Base-by-base conservation (phyloP, 1,140 invertebrate species). In the Apis dorsata region DNA sequence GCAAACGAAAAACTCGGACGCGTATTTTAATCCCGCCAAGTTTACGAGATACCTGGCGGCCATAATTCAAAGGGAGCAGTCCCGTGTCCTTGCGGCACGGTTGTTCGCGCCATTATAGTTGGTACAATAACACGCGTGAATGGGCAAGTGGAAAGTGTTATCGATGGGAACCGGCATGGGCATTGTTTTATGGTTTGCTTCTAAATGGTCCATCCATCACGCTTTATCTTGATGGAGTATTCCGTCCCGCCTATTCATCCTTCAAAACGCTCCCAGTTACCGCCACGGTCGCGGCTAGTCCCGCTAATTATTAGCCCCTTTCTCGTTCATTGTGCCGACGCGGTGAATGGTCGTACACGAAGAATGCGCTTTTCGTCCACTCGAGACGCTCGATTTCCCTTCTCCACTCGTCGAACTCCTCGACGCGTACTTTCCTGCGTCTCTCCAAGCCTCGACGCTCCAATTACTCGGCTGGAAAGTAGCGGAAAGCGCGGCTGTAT, bases 151-250 rank as follows among this genome's bases (percentile, higher is more conserved):
- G 74, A 80, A 85, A 88, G 83, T 82, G 86, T 88, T 87, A 87
- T 85, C 86, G 86, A 87, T 87, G 83, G 78, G 86, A 85, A 81
- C 84, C 79, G 79, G 86, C 66, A 82, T 85, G 80, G 75, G 86
- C 83, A 87, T 88, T 88, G 86, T 88, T 87, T 87, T 87, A 86
- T 79, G 86, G 85, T 87, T 87, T 73, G 81, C 77, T 74, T 60
- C 85, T 87, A 87, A 87, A 87, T 79, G 86, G 82, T 87, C 79
- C 86, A 87, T 88, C 86, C 86, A 87, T 88, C 86, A 87, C 79
- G 57, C 70, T 81, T 74, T 87, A 87, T 87, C 86, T 88, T 85
- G 86, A 88, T 87, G 86, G 79, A 85, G 86, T 87, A 88, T 87
- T 87, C 86, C 49, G 74, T 49, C 34, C 62, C 62, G 86, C 69